Evolutionary conservation across 2,888 invertebrate genomes (phyloP), one percentile per base, ranked within the genome.

Genomic region (Nomada fucata): DNA sequence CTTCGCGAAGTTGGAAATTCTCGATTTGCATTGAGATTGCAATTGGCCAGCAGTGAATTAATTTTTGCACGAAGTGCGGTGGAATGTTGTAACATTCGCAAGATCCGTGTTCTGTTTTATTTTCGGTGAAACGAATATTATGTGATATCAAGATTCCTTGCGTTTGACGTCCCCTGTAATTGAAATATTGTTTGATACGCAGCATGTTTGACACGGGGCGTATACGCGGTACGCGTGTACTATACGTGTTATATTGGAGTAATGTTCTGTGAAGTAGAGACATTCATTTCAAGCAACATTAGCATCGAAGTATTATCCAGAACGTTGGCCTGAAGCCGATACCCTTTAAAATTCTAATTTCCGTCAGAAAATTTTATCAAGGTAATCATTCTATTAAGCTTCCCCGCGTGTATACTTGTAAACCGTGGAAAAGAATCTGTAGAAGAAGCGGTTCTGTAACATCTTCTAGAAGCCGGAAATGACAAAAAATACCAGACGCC

Each of bases 131-230:
- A 20, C 20, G 36, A 29, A 29, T 15, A 15, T 52, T 52, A n/a
- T 3, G 15, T 2, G 4, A 42, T 7, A 55, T 68, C 36, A 55
- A 42, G 42, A 53, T 53, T 67, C 36, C 52, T 67, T 15, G 52
- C 29, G 52, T n/a, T 67, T 53, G 36, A 67, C 20, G 67, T 36
- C 29, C 53, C 29, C 18, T 53, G 67, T 53, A 67, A 53, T 67
- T 20, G 67, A 67, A 36, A 67, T 53, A 36, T 67, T n/a, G 20
- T 53, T 10, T 1, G 36, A 53, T 67, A 29, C 26, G 13, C 10
- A 11, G 29, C 29, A 5, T 29, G 26, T 26, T 26, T 26, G 26
- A 26, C 26, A 26, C 2, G 26, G 2, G 26, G 1, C 26, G 26
- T 26, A 26, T 26, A 26, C 26, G 26, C 2, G 26, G 26, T 26